phyloP scores from a whole-genome alignment of 2,888 invertebrate genomes.

The Eupithecia insigniata region DNA sequence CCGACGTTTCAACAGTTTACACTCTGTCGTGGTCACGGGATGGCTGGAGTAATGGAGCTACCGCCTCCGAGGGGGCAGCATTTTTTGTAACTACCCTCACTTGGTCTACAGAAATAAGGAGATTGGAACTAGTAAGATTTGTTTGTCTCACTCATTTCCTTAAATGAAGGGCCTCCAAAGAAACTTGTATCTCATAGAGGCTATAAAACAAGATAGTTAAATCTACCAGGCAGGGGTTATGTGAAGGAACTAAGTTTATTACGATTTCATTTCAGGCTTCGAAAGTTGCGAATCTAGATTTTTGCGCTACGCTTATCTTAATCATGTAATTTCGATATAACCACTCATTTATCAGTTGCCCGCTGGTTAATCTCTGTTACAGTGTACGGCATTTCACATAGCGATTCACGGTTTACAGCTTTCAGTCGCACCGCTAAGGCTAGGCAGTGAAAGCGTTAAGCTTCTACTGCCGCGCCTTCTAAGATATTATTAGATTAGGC shows the following conservation, averaged over 20 bases:
- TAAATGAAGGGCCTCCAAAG: neutral
- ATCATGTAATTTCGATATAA: slow-evolving; percentile 34
- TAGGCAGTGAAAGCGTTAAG: neutral
- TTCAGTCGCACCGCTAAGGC: neutral
- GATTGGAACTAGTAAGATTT: neutral
- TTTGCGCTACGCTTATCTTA: slow-evolving; percentile 29
- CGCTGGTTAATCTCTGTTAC: slow-evolving; percentile 27
- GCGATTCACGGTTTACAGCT: neutral
- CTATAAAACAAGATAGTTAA: neutral
- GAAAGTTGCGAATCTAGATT: slow-evolving; percentile 25
- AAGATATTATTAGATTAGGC: neutral
- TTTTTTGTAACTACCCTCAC: no score
- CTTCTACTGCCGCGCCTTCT: neutral
- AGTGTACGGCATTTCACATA: slow-evolving; percentile 15
- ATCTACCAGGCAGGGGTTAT: neutral
- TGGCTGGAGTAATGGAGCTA: no score
- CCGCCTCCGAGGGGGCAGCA: no score
- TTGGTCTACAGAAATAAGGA: no score
- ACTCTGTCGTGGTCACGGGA: no score
- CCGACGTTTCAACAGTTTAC: no score
- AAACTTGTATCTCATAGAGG: neutral
- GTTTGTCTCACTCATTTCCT: neutral
- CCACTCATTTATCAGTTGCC: slow-evolving; percentile 30
- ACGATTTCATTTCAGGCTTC: slow-evolving; percentile 2
- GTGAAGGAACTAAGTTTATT: neutral